Evolutionary conservation across 2,113 vertebrate species (phyloP), one percentile per base, ranked within the genome.

Genomic region (Egretta garzetta): DNA sequence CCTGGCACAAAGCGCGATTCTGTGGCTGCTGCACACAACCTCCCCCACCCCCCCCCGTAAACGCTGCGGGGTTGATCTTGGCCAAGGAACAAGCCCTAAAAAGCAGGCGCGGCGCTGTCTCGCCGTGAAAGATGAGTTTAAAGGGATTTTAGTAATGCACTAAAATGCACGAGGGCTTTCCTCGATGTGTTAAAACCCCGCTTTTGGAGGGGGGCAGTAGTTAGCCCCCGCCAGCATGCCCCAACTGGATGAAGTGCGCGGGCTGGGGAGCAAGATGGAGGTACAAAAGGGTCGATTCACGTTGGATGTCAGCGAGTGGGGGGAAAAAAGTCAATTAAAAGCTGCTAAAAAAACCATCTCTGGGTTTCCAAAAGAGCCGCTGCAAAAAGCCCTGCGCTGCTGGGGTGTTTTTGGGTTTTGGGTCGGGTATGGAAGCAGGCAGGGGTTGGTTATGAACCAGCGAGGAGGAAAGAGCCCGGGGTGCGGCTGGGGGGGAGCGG

Each of bases 41-140:
- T 62, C 8, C 49, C 18, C 14, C n/a, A n/a, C n/a, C n/a, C n/a
- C n/a, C n/a, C 33, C 14, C 24, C 0, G 0, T 8, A 64, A 45
- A 33, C 8, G 56, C 41, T 19, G 15, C 4, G 0, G 4, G 6
- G 24, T 32, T 63, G 43, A 59, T 35, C 67, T 50, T 58, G 52
- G 90, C 53, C 9, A 21, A 59, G 52, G 37, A 60, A 41, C 24
- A 60, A 53, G 80, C 39, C n/a, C 39, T 73, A 39, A 47, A 71
- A 72, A 39, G 30, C 24, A 8, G 2, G 9, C 10, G 12, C 30
- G 10, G 4, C 16, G 66, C 49, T 22, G 21, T 20, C 64, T 79
- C 14, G 4, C 24, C 5, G 8, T 4, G 1, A 33, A 7, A 11
- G 24, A 20, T 24, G 62, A 27, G 41, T 49, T 50, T 33, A 39